phyloP scores from a whole-genome alignment of 1,140 invertebrate genomes.

The Lysiphlebus fabarum region DNA sequence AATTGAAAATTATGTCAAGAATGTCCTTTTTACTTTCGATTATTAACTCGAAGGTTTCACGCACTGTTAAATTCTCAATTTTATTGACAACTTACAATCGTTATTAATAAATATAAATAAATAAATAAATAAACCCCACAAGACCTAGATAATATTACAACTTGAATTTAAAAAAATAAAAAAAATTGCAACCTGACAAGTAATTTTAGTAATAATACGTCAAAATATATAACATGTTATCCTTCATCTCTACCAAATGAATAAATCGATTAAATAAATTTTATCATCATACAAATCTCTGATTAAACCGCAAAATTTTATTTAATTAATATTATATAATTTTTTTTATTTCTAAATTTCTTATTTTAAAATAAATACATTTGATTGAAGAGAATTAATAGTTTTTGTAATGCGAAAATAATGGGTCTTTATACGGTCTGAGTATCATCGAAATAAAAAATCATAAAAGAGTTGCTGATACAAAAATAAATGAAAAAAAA shows the following conservation, averaged over 20 bases:
- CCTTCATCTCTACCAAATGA: constrained; percentile 1
- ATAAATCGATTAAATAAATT: background rate
- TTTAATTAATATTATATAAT: too few species aligned
- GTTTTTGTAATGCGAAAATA: constrained; percentile 19
- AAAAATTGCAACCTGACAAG: too few species aligned
- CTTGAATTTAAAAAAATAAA: too few species aligned
- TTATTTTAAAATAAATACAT: constrained; percentile 5
- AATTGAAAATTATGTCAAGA: constrained; percentile 23
- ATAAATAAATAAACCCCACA: background rate
- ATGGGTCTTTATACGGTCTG: constrained; percentile 11
- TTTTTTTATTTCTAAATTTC: too few species aligned
- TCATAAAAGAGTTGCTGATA: constrained; percentile 21
- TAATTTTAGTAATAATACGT: background rate
- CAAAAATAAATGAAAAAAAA: background rate
- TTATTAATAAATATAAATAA: constrained; percentile 3
- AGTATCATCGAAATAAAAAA: constrained; percentile 1
- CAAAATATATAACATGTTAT: background rate
- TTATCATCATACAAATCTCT: background rate
- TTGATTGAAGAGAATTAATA: background rate
- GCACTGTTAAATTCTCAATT: constrained; percentile 30
- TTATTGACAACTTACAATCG: background rate
- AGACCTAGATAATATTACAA: too few species aligned
- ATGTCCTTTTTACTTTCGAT: constrained; percentile 36
- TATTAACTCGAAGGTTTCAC: constrained; percentile 36
- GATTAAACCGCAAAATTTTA: background rate